These are phyloP conservation scores for Phaethornis superciliosus DNA, from an alignment of 2,113 vertebrate species.

Conservation along the genomic window DNA sequence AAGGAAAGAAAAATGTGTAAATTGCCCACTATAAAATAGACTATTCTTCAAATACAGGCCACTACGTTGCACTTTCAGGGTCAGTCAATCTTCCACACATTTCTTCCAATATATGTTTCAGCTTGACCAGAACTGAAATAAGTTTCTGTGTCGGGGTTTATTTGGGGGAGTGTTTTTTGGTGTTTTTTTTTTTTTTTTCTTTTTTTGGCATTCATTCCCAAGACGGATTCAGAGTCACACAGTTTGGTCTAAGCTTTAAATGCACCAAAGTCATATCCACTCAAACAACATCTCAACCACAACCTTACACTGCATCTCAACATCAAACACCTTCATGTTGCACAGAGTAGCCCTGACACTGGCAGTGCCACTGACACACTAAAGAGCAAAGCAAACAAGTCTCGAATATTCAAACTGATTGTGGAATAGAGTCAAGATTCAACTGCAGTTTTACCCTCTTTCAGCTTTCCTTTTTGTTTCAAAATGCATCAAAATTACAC, in stretches of 20 bases:
- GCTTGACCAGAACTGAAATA: background rate
- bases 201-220: background rate
- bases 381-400: background rate
- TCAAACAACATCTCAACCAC: background rate
- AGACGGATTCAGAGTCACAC: background rate
- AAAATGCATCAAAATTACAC: background rate
- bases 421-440: background rate
- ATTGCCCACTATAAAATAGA: background rate
- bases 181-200: background rate
- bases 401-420: background rate
- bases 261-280: background rate
- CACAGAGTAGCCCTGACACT: rapidly evolving
- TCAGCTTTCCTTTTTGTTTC: background rate
- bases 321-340: background rate
- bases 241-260: background rate
- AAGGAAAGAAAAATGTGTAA: background rate
- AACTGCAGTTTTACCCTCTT: background rate
- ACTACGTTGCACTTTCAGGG: background rate
- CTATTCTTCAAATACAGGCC: background rate
- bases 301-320: background rate
- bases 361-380: background rate
- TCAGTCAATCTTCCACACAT: background rate
- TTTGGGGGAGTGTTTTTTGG: background rate
- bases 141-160: background rate
- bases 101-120: background rate